A percentile compares a stretch with the other conserved stretches of the same genome.
These are phyloP conservation scores for Timema podura DNA, from an alignment of 2,888 invertebrate species.

Conservation along the genomic window DNA sequence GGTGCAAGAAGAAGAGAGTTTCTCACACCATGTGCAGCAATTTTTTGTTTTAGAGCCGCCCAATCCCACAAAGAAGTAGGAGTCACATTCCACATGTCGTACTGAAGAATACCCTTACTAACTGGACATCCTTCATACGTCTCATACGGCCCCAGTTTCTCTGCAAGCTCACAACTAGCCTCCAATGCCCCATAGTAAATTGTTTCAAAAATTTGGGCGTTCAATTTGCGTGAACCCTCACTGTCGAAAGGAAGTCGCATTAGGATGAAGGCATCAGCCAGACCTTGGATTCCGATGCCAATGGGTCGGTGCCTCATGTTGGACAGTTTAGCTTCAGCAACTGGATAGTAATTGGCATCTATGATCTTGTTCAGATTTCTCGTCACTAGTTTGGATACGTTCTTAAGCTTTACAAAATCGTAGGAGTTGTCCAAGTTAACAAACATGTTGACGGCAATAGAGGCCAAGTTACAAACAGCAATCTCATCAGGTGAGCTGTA, in stretches of 20 bases:
- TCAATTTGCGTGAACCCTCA: slow-evolving; percentile 75
- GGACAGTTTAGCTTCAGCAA: slow-evolving; percentile 72
- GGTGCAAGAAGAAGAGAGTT: slow-evolving; percentile 93
- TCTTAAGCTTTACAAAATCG: slow-evolving; percentile 82
- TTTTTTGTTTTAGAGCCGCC: slow-evolving; percentile 74
- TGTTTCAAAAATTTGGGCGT: slow-evolving; percentile 96
- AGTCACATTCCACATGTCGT: slow-evolving; percentile 94
- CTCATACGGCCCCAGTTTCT: slow-evolving; percentile 79
- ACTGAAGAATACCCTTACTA: slow-evolving; percentile 92
- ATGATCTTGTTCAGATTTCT: slow-evolving; percentile 95
- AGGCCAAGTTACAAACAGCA: slow-evolving; percentile 97
- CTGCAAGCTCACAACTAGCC: slow-evolving; percentile 90
- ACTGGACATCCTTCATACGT: slow-evolving; percentile 90
- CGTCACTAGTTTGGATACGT: slow-evolving; percentile 83
- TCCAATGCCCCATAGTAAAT: slow-evolving; percentile 96
- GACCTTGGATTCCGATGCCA: slow-evolving; percentile 93
- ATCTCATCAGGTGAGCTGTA: slow-evolving; percentile 89
- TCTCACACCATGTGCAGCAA: slow-evolving; percentile 82
- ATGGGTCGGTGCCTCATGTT: slow-evolving; percentile 84
- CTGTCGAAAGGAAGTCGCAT: slow-evolving; percentile 93
- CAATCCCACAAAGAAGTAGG: slow-evolving; percentile 90
- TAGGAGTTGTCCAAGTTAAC: slow-evolving; percentile 73
- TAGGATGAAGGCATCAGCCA: slow-evolving; percentile 94
- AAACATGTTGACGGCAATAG: slow-evolving; percentile 94
- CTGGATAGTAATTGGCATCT: slow-evolving; percentile 93